phyloP scores from a whole-genome alignment of 2,113 vertebrate species.

The Perca fluviatilis region DNA sequence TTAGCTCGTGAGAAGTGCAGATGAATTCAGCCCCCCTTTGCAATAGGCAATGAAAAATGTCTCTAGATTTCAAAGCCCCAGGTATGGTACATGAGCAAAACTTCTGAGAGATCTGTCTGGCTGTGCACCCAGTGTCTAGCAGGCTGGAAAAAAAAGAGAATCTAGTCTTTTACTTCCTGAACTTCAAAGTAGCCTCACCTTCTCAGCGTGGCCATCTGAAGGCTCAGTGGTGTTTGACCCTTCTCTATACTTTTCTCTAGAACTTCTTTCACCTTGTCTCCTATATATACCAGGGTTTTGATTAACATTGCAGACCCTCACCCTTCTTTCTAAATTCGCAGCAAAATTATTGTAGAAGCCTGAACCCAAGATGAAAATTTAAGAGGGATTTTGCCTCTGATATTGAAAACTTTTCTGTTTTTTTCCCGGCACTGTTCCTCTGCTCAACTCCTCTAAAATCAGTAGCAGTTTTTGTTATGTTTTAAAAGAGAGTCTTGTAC shows the following conservation, averaged over 20 bases:
- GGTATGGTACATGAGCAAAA: conserved; percentile 67
- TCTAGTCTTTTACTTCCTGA: conserved; percentile 80
- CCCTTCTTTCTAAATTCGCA: conserved; percentile 51
- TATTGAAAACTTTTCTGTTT: conserved; percentile 31
- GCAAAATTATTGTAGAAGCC: conserved; percentile 44
- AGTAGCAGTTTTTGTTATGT: conserved; percentile 5
- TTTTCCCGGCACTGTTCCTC: not conserved
- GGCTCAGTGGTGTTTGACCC: conserved; percentile 69
- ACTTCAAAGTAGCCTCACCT: conserved; percentile 85
- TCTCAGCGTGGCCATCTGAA: conserved; percentile 78
- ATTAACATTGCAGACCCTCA: conserved; percentile 70
- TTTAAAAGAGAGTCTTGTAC: not conserved
- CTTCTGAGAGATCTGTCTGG: conserved; percentile 82
- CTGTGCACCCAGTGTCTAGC: conserved; percentile 58
- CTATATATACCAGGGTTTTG: conserved; percentile 50
- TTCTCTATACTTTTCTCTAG: conserved; percentile 51
- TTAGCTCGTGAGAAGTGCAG: conserved; percentile 70
- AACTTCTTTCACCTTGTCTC: conserved; percentile 48
- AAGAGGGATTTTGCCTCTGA: conserved; percentile 56
- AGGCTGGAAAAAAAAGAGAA: conserved; percentile 67
- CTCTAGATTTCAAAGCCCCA: conserved; percentile 83
- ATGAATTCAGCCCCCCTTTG: conserved; percentile 60
- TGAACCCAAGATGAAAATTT: conserved; percentile 61
- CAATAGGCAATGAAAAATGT: conserved; percentile 61
- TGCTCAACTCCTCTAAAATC: conserved; percentile 23